phyloP scores from a whole-genome alignment of 2,797 vertebrate genomes.

The Microctenopoma steveboyesi region DNA sequence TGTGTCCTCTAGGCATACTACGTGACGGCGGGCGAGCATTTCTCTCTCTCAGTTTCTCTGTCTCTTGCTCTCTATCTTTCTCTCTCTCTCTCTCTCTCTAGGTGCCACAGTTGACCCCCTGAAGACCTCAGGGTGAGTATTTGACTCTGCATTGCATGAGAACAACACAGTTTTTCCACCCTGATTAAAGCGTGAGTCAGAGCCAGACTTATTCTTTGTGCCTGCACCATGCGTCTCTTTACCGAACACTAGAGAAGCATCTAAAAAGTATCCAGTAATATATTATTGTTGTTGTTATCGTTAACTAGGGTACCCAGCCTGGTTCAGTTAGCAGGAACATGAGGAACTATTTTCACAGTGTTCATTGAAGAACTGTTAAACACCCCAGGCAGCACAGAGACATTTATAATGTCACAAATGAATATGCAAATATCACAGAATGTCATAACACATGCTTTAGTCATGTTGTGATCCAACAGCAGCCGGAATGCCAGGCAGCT shows the following conservation, averaged over 20 bases:
- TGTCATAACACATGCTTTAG: constrained; percentile 77
- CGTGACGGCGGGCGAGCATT: constrained; percentile 49
- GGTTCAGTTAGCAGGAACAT: constrained; percentile 60
- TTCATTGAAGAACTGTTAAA: constrained; percentile 36
- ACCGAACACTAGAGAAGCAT: constrained; percentile 58
- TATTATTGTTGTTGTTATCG: constrained; percentile 34
- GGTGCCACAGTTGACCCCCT: constrained; percentile 62
- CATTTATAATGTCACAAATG: constrained; percentile 78
- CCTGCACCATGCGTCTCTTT: constrained; percentile 56
- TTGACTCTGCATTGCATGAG: constrained; percentile 70
- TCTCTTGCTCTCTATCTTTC: neutral
- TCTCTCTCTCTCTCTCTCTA: neutral
- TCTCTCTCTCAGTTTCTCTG: neutral
- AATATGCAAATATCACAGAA: constrained; percentile 79
- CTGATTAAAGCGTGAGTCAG: constrained; percentile 77
- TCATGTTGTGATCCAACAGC: constrained; percentile 65
- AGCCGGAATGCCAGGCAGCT: constrained; percentile 47
- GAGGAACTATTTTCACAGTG: constrained; percentile 42
- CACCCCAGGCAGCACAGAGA: constrained; percentile 65
- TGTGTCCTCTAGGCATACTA: constrained; percentile 46
- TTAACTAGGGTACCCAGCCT: constrained; percentile 55
- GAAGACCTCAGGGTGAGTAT: constrained; percentile 65
- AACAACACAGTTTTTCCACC: constrained; percentile 64
- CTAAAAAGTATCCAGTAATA: constrained; percentile 60
- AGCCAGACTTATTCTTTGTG: constrained; percentile 52